Evolutionary conservation across 2,797 vertebrate genomes (phyloP).

Genomic region (Falco concolor): DNA sequence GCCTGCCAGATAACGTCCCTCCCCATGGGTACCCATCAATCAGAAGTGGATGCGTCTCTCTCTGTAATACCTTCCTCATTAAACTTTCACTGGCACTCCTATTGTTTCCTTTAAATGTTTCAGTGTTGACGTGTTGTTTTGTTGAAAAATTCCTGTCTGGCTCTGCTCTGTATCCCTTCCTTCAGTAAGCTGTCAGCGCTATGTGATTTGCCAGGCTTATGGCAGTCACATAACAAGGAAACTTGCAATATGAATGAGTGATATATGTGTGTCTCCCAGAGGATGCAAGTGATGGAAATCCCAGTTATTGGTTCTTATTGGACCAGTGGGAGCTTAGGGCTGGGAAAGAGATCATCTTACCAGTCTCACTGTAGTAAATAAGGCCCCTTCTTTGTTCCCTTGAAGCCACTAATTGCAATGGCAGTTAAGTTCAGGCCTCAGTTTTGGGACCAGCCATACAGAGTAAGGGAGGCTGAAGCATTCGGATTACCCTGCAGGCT

Average conservation of each 20-base stretch:
- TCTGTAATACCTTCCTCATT: neutral
- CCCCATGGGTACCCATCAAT: neutral
- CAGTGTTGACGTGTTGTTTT: conserved; percentile 35
- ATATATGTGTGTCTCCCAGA: neutral
- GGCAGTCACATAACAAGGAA: neutral
- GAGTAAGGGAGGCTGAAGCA: neutral
- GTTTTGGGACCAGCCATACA: neutral
- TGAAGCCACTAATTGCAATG: conserved; percentile 17
- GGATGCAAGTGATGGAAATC: conserved; percentile 41
- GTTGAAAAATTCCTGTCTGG: conserved; percentile 19
- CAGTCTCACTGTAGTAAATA: neutral
- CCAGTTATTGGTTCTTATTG: conserved; percentile 53
- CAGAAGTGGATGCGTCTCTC: neutral
- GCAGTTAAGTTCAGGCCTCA: neutral
- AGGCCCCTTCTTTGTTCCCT: conserved; percentile 29
- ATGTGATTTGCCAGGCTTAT: conserved; percentile 4
- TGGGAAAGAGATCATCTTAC: conserved; percentile 45
- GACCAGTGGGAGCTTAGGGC: conserved; percentile 7
- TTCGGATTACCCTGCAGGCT: neutral
- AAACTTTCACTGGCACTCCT: neutral
- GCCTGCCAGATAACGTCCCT: neutral
- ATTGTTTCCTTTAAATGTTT: neutral
- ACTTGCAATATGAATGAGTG: conserved; percentile 5
- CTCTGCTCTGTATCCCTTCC: conserved; percentile 22
- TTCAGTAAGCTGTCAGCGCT: conserved; percentile 29